Evolutionary conservation across 2,113 vertebrate genomes (phyloP).

Genomic region (Carlito syrichta): DNA sequence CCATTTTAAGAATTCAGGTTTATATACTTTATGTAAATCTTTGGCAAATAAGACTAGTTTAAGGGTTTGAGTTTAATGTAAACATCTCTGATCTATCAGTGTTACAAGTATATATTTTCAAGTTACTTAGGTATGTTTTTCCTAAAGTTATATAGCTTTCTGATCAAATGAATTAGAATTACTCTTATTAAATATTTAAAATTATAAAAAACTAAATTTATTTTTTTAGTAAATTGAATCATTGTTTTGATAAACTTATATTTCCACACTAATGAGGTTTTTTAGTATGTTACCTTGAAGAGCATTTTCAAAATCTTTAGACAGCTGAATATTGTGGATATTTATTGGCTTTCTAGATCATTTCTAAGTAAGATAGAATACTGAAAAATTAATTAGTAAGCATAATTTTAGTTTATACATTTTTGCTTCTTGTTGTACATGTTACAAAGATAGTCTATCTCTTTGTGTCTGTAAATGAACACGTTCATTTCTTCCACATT

Average conservation of each 20-base stretch:
- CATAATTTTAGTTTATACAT: not conserved
- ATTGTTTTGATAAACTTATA: not conserved
- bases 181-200: not conserved
- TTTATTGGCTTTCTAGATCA: not conserved
- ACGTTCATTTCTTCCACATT: not conserved
- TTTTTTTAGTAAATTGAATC: slow-evolving; percentile 17
- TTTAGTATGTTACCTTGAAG: not conserved
- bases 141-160: not conserved
- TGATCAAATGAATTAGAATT: slow-evolving; percentile 7
- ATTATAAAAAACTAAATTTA: slow-evolving; percentile 31
- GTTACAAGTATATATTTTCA: slow-evolving; percentile 10
- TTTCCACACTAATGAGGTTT: not conserved
- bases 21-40: not conserved
- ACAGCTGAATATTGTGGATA: not conserved
- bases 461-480: not conserved
- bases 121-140: not conserved
- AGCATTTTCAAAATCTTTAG: slow-evolving; percentile 18
- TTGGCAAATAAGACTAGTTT: not conserved
- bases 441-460: not conserved
- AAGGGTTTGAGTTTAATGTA: slow-evolving; percentile 12
- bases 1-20: not conserved
- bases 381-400: not conserved
- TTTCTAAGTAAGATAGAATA: not conserved
- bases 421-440: not conserved
- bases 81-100: slow-evolving; percentile 8